Evolutionary conservation across 2,113 vertebrate species (phyloP), one percentile per base, ranked within the genome.

Genomic region (Triplophysa tibetana): DNA sequence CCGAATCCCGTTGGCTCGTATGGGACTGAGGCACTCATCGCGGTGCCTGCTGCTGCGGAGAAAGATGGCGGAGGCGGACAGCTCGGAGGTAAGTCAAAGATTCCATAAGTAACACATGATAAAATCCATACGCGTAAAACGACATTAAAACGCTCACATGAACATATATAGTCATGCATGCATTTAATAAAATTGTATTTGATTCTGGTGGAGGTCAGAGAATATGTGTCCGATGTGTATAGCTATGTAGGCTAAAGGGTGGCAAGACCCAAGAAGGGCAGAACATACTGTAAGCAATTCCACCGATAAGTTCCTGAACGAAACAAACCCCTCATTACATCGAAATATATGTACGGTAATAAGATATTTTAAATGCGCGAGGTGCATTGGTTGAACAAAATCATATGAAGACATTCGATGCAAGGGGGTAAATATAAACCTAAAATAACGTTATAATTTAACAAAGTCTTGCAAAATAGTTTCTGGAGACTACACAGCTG

Each of bases 1-100:
- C 89, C 56, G 77, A 91, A 91, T 93, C 94, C 93, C 90, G 90
- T 87, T 85, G 92, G 93, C 92, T 93, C 96, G 90, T 94, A 99
- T 99, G 97, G 97, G 97, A 95, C 94, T 96, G 88, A 95, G 95
- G 93, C 97, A 98, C 92, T 99, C 97, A 93, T 97, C 96, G 90
- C 97, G 96, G 91, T 99, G 97, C 92, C 93, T 98, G 95, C 95
- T 97, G 94, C 95, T 98, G 52, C 91, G 96, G 95, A 96, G 96
- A 93, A 98, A 97, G 90, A 98, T 98, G 96, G 96, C 96, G 95
- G 97, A 99, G 93, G 93, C 94, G 80, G 96, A 99, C 89, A 95
- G 87, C 93, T 88, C 94, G 14, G 97, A 99, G 96, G 97, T 99
- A 94, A 90, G 96, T 90, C 85, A 86, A 84, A 88, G 50, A 60